A percentile compares a stretch with the other conserved stretches of the same genome.
phyloP scores from a whole-genome alignment of 1,140 invertebrate species.

The Tetramorium simillimum region DNA sequence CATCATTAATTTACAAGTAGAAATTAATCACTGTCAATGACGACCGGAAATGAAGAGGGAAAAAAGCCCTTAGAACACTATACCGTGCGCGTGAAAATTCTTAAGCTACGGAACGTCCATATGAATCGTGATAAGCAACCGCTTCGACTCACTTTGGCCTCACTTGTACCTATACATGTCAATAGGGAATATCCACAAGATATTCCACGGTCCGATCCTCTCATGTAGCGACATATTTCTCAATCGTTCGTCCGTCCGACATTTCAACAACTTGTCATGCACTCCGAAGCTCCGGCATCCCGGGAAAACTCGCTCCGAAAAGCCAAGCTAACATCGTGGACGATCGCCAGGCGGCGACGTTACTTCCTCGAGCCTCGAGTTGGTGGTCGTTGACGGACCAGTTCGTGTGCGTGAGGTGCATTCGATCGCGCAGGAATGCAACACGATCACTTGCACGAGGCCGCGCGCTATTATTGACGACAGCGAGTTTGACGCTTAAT shows the following conservation, averaged over 20 bases:
- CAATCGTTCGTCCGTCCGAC: background rate
- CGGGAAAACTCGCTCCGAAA: background rate
- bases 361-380: background rate
- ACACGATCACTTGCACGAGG: background rate
- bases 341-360: background rate
- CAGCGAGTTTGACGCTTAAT: background rate
- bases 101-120: background rate
- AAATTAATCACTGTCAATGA: conserved; percentile 53
- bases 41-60: background rate
- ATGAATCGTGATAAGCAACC: conserved; percentile 28
- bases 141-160: conserved; percentile 35
- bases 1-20: conserved; percentile 3
- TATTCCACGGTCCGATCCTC: conserved; percentile 34
- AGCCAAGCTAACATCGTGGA: background rate
- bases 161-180: conserved; percentile 32
- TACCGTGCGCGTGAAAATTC: conserved; percentile 9
- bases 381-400: background rate
- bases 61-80: background rate
- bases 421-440: conserved; percentile 4
- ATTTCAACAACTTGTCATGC: conserved; percentile 36
- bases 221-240: conserved; percentile 26
- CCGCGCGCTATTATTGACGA: background rate
- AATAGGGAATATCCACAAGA: conserved; percentile 38
- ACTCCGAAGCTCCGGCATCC: background rate
- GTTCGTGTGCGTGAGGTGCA: background rate